Conservation (phyloP, 2,797 vertebrate species). For the Pseudopleuronectes americanus region DNA sequence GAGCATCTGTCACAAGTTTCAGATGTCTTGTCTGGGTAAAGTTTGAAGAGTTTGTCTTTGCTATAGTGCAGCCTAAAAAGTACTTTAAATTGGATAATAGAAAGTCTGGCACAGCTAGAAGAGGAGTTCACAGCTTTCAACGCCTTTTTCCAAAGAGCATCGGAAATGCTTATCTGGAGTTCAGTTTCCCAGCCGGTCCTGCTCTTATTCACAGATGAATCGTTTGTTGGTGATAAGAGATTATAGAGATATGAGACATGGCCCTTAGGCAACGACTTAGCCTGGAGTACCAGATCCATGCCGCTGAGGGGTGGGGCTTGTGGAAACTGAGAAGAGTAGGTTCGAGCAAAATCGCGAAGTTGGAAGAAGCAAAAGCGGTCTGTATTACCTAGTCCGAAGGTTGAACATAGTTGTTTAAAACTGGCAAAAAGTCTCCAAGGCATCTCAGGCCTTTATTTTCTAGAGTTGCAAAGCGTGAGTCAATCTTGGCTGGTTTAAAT, state of each 20-base stretch:
- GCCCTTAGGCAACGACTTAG: no score
- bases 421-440: neutral
- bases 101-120: no score
- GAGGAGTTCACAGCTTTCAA: no score
- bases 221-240: no score
- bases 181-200: no score
- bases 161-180: no score
- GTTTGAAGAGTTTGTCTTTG: no score
- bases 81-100: neutral
- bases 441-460: neutral
- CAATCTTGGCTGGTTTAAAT: neutral
- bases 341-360: neutral
- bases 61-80: neutral
- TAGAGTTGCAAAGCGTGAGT: neutral
- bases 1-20: no score
- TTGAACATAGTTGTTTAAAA: neutral
- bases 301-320: neutral
- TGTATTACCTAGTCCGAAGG: neutral
- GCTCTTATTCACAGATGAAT: no score
- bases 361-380: neutral
- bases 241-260: no score
- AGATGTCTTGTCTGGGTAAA: no score
- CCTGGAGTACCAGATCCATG: neutral
- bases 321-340: neutral
- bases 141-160: no score